Conservation (phyloP, 2,888 invertebrate genomes). For the Strigamia transsilvanica region DNA sequence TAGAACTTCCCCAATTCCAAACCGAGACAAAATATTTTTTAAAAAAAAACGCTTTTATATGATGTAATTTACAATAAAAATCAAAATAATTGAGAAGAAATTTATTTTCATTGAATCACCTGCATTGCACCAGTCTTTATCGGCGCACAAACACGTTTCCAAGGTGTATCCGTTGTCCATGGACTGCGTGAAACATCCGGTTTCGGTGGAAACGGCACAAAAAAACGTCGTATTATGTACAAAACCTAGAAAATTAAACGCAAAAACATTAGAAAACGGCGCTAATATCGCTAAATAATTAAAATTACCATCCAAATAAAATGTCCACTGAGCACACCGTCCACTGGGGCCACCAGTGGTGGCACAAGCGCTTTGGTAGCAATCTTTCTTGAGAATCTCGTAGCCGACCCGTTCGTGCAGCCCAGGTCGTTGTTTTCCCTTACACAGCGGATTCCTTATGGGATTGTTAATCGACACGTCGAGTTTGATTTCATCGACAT, state of each 20-base stretch:
- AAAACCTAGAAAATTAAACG: slow-evolving; percentile 13
- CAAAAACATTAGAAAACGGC: not conserved
- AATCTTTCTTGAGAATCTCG: not conserved
- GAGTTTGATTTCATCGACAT: not conserved
- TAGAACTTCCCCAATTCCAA: not conserved
- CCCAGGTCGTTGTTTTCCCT: slow-evolving; percentile 4
- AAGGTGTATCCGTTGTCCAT: slow-evolving; percentile 1
- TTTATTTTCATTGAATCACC: not conserved
- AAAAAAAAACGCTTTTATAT: slow-evolving; percentile 15
- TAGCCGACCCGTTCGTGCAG: not conserved
- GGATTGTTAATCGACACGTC: not conserved
- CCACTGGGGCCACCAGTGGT: slow-evolving; percentile 5
- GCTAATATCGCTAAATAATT: not conserved
- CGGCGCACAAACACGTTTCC: slow-evolving; percentile 50
- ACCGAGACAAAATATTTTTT: not conserved
- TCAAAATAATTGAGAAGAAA: not conserved
- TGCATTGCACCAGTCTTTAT: slow-evolving; percentile 48
- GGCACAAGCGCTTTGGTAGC: slow-evolving; percentile 44
- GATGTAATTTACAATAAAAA: slow-evolving; percentile 9
- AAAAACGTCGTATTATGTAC: slow-evolving; percentile 46
- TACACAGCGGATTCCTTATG: not conserved
- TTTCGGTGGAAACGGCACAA: slow-evolving; percentile 41
- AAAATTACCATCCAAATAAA: slow-evolving; percentile 41
- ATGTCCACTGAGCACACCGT: slow-evolving; percentile 14
- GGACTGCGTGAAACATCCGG: slow-evolving; percentile 31